Evolutionary conservation across 1,140 invertebrate species (phyloP).

Genomic region (roundworm (Caenorhabditis elegans)): DNA sequence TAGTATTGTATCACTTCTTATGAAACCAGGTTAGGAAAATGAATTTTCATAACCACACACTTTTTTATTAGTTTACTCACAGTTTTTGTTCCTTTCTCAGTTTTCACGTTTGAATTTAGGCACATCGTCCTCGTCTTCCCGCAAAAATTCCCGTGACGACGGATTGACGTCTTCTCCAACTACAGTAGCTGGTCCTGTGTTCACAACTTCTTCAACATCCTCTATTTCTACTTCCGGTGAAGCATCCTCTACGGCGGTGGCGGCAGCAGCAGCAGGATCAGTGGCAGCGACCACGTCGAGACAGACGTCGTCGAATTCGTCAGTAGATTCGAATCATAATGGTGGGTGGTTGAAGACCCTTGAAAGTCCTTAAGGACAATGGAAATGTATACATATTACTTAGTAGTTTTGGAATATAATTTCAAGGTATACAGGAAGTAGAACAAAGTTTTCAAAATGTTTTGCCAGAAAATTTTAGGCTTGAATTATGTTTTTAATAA

Average conservation of each 20-base stretch:
- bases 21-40: neutral
- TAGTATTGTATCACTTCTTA: slow-evolving; percentile 1
- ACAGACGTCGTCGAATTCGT: slow-evolving; percentile 28
- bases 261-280: neutral
- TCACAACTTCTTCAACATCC: neutral
- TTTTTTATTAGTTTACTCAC: neutral
- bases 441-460: no score
- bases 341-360: neutral
- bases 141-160: slow-evolving; percentile 18
- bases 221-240: neutral
- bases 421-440: no score
- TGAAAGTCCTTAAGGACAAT: neutral
- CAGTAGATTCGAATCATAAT: slow-evolving; percentile 26
- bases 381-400: neutral
- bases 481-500: neutral
- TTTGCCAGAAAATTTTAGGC: no score
- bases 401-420: no score
- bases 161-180: neutral
- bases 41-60: neutral
- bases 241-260: neutral
- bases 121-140: neutral
- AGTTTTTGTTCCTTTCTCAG: neutral
- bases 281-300: neutral
- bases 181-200: neutral
- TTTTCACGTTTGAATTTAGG: neutral